These are phyloP conservation scores for Triops longicaudatus DNA, from an alignment of 1,140 invertebrate genomes.

Conservation along the genomic window DNA sequence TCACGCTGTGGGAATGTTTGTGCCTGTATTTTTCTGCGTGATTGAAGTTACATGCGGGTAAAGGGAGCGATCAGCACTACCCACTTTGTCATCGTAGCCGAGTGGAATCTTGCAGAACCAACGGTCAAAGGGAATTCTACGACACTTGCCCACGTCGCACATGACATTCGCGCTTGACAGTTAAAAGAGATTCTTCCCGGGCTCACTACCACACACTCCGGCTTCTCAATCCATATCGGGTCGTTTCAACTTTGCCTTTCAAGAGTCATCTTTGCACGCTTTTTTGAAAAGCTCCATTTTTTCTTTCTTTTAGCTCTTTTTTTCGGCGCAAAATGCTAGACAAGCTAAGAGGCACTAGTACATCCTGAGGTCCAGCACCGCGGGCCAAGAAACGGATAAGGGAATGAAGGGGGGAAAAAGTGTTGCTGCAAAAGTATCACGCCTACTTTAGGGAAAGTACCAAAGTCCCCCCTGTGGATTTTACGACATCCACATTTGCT, in stretches of 20 bases:
- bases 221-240: not conserved
- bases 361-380: not conserved
- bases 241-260: not conserved
- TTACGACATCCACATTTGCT: conserved; percentile 2
- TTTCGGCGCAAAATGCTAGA: no score
- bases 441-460: conserved; percentile 7
- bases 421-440: not conserved
- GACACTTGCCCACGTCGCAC: conserved; percentile 13
- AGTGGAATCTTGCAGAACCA: conserved; percentile 14
- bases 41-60: not conserved
- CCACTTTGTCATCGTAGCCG: conserved; percentile 5
- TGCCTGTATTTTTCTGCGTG: not conserved
- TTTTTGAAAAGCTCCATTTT: no score
- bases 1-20: not conserved
- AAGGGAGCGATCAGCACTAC: not conserved
- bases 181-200: not conserved
- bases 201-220: not conserved
- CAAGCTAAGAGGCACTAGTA: not conserved
- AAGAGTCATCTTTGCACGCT: no score
- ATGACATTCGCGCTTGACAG: not conserved
- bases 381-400: not conserved
- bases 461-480: not conserved
- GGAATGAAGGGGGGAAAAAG: not conserved
- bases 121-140: not conserved
- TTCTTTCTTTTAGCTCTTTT: no score